These are phyloP conservation scores for Aleiodes sp. DNA, from an alignment of 1,140 invertebrate genomes.

Conservation along the genomic window DNA sequence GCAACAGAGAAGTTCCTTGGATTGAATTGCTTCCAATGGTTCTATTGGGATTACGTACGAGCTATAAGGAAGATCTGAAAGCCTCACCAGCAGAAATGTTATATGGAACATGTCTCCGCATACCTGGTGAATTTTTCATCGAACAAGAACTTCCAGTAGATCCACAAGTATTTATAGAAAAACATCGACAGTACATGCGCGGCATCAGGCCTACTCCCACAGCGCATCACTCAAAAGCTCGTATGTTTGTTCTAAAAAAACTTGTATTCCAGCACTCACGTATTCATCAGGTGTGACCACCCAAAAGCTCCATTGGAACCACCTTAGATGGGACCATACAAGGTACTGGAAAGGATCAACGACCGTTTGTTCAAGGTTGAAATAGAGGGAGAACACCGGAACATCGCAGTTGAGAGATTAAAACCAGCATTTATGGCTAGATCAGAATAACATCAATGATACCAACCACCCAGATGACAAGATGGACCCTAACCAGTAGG, in stretches of 20 bases:
- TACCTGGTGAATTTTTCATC: slow-evolving; percentile 57
- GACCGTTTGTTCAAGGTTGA: slow-evolving; percentile 5
- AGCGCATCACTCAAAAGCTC: slow-evolving; percentile 33
- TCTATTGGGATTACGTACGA: slow-evolving; percentile 27
- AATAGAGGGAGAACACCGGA: neutral
- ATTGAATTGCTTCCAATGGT: neutral
- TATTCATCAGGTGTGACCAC: slow-evolving; percentile 29
- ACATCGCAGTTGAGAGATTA: slow-evolving; percentile 26
- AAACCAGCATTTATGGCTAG: slow-evolving; percentile 33
- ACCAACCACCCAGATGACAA: neutral
- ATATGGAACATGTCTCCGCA: slow-evolving; percentile 42
- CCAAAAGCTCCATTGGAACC: slow-evolving; percentile 27
- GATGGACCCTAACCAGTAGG: neutral
- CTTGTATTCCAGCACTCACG: slow-evolving; percentile 36
- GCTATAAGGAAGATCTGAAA: slow-evolving; percentile 5
- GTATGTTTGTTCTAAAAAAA: slow-evolving; percentile 31
- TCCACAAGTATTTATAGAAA: slow-evolving; percentile 31
- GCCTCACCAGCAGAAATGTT: slow-evolving; percentile 45
- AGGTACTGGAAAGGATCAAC: slow-evolving; percentile 4
- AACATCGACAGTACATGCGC: slow-evolving; percentile 29
- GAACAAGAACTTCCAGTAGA: neutral
- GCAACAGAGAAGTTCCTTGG: neutral
- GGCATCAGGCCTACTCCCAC: slow-evolving; percentile 34
- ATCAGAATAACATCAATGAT: neutral
- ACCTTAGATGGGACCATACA: slow-evolving; percentile 35